Percentiles rank a stretch among this genome's conserved stretches.
These are phyloP conservation scores for Micromussa lordhowensis DNA, from an alignment of 92 coral and sea anemone species.

Conservation along the genomic window DNA sequence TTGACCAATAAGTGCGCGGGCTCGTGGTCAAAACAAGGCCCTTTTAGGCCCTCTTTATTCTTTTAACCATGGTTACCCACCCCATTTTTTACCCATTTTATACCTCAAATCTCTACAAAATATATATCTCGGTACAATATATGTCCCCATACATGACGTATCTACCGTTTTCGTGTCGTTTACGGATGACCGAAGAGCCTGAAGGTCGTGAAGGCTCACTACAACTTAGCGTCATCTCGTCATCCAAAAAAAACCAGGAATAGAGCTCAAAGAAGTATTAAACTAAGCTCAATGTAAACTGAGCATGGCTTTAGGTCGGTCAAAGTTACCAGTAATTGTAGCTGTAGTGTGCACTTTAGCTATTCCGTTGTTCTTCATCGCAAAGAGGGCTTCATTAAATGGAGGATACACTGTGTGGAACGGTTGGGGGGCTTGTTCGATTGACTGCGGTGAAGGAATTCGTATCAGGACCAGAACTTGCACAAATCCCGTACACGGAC, in stretches of 20 bases:
- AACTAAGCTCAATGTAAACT: too few relatives aligned
- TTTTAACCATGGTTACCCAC: too few relatives aligned
- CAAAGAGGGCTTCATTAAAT: neutral
- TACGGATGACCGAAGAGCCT: neutral
- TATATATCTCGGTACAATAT: too few relatives aligned
- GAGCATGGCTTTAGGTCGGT: constrained; percentile 12
- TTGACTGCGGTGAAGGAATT: constrained; percentile 67
- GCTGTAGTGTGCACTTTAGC: neutral
- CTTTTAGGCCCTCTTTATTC: too few relatives aligned
- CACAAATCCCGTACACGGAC: constrained; percentile 62
- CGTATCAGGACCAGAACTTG: constrained; percentile 54
- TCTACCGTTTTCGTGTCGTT: neutral
- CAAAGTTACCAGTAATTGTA: neutral
- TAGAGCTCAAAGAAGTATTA: too few relatives aligned
- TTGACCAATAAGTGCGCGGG: too few relatives aligned
- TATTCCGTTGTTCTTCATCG: constrained; percentile 30
- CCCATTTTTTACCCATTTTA: too few relatives aligned
- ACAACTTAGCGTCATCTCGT: too few relatives aligned
- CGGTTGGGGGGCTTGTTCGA: constrained; percentile 67
- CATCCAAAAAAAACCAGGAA: too few relatives aligned
- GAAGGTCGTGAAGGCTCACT: neutral
- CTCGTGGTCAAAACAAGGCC: too few relatives aligned
- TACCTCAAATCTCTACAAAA: too few relatives aligned
- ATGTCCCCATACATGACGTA: neutral
- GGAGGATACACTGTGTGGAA: constrained; percentile 71